Evolutionary conservation across 37 sponge, comb jelly and placozoan genomes (phyloP).

Genomic region (Petrosia ficiformis): DNA sequence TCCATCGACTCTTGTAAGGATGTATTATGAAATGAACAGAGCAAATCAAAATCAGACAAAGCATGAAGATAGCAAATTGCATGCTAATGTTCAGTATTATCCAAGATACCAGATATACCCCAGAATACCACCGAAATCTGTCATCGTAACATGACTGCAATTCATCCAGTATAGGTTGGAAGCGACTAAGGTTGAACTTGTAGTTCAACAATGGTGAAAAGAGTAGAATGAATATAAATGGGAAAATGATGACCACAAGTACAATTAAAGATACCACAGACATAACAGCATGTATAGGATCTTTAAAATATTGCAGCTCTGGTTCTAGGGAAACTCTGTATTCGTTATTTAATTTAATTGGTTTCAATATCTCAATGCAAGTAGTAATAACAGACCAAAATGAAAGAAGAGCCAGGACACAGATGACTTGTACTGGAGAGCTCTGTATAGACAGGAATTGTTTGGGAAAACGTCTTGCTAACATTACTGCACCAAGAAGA

Average conservation of each 20-base stretch:
- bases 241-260: background rate
- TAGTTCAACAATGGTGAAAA: background rate
- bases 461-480: background rate
- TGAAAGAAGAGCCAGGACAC: background rate
- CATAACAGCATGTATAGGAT: background rate
- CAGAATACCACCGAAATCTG: too few relatives aligned
- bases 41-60: background rate
- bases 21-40: background rate
- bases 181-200: background rate
- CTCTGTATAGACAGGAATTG: background rate
- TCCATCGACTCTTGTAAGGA: constrained; percentile 6
- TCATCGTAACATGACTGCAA: too few relatives aligned
- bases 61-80: background rate
- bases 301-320: background rate
- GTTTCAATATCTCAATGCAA: background rate
- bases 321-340: background rate
- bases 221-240: background rate
- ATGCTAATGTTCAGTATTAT: background rate
- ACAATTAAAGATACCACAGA: background rate
- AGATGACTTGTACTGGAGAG: constrained; percentile 7
- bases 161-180: too few relatives aligned
- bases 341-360: background rate
- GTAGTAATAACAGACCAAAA: background rate
- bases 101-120: constrained; percentile 1
- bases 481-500: background rate